Evolutionary conservation across 2,888 invertebrate genomes (phyloP), one percentile per base, ranked within the genome.

Genomic region (Corbicula japonica): DNA sequence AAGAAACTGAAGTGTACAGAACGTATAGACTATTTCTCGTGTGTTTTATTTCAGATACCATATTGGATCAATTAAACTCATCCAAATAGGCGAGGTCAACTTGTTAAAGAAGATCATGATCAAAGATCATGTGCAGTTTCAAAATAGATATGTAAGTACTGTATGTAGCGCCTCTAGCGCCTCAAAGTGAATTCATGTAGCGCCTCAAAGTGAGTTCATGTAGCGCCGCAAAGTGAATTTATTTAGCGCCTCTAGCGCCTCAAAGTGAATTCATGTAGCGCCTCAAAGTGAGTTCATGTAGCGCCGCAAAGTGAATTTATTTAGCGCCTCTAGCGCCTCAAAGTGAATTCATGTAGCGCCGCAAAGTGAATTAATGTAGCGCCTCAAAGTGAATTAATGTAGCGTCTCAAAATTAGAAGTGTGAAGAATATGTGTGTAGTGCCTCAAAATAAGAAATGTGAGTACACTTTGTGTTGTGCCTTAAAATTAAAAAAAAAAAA

Each of bases 41-140:
- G n/a, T n/a, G n/a, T n/a, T n/a, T n/a, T n/a, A n/a, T n/a, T n/a
- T n/a, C n/a, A 75, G 80, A 0, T 56, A 74, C 10, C 73, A 62
- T 38, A 38, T 56, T n/a, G 76, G 79, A 5, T 58, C 63, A 5
- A 38, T 44, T 0, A 68, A 80, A 2, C 38, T 46, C 46, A 52
- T 87, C n/a, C 52, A 84, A 15, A 56, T 86, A 4, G 72, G 66
- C 18, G 85, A 87, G 23, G 63, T 72, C 15, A 81, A 86, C 1
- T 28, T 84, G 6, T 41, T 87, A 54, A 85, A 85, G 58, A 81
- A 87, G 50, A 70, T 88, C 8, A 73, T 86, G 56, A 76, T 87
- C n/a, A 87, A 84, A 54, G 86, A 88, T 23, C 87, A 87, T 50
- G 66, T 73, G 26, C 62, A 72, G 28, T 87, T 85, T 35, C 74